These are phyloP conservation scores for Lypha dubia DNA, from an alignment of 2,888 invertebrate species.

Conservation along the genomic window DNA sequence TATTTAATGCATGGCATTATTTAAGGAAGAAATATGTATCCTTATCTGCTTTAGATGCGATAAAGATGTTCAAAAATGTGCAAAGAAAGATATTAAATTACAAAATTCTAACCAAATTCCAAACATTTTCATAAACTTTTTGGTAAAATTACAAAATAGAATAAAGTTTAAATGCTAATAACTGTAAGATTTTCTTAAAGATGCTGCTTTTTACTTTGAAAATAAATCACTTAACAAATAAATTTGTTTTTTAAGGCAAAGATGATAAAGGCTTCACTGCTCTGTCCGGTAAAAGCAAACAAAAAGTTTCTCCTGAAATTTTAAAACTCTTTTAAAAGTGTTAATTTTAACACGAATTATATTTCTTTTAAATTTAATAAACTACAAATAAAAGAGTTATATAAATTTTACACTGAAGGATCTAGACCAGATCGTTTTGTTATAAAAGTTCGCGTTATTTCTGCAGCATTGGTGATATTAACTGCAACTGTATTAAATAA, in stretches of 20 bases:
- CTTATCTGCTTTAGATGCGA: not conserved
- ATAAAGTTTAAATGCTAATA: not conserved
- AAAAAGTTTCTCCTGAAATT: too few relatives aligned
- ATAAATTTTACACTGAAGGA: not conserved
- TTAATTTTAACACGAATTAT: too few relatives aligned
- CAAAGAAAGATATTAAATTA: slow-evolving; percentile 6
- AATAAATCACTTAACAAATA: too few relatives aligned
- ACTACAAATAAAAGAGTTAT: too few relatives aligned
- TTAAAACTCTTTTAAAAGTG: too few relatives aligned
- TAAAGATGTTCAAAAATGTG: slow-evolving; percentile 20
- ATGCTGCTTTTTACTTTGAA: too few relatives aligned
- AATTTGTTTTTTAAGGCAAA: too few relatives aligned
- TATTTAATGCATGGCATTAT: slow-evolving; percentile 18
- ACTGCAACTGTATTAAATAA: slow-evolving; percentile 93
- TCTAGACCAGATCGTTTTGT: slow-evolving; percentile 41
- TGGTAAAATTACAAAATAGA: not conserved
- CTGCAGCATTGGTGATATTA: slow-evolving; percentile 95
- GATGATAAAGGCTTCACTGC: too few relatives aligned
- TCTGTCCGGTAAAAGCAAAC: too few relatives aligned
- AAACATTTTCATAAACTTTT: not conserved
- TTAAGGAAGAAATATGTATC: slow-evolving; percentile 28
- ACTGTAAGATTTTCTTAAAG: not conserved
- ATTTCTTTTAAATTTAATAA: too few relatives aligned
- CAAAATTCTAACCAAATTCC: not conserved
- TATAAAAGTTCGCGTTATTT: slow-evolving; percentile 77